Conservation (phyloP, 2,797 vertebrate genomes). For the Carcharodon carcharias region DNA sequence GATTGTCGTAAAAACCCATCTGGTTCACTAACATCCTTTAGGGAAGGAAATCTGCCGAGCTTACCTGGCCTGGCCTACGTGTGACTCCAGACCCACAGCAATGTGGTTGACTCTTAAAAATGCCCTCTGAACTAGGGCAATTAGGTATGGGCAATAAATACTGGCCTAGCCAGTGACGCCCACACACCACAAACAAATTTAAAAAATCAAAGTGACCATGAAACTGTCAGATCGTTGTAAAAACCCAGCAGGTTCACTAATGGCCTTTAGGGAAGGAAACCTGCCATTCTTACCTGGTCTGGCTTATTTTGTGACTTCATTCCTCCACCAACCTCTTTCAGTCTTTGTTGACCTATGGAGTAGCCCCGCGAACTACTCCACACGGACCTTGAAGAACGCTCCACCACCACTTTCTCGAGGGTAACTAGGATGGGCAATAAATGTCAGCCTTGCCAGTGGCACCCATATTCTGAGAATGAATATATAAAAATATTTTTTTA, state of each 20-base stretch:
- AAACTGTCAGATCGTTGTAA: not conserved
- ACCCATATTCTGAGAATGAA: not conserved
- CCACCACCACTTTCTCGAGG: not conserved
- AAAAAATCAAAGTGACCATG: not conserved
- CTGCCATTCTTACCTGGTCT: not conserved
- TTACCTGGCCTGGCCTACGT: no score
- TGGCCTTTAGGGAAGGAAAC: not conserved
- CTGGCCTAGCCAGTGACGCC: no score
- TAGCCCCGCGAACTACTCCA: no score
- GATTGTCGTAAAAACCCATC: no score
- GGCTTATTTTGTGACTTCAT: not conserved
- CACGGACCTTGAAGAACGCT: not conserved
- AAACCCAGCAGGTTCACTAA: not conserved
- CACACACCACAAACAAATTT: no score
- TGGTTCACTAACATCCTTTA: no score
- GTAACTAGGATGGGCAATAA: not conserved
- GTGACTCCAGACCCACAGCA: no score
- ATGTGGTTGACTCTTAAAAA: no score
- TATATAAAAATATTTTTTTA: not conserved
- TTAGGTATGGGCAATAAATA: no score
- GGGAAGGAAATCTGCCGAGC: no score
- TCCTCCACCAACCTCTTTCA: not conserved
- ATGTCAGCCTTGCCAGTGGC: not conserved
- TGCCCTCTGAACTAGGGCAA: no score
- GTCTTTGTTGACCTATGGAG: no score